Evolutionary conservation across 2,113 vertebrate species (phyloP).

Genomic region (Plectropomus leopardus): DNA sequence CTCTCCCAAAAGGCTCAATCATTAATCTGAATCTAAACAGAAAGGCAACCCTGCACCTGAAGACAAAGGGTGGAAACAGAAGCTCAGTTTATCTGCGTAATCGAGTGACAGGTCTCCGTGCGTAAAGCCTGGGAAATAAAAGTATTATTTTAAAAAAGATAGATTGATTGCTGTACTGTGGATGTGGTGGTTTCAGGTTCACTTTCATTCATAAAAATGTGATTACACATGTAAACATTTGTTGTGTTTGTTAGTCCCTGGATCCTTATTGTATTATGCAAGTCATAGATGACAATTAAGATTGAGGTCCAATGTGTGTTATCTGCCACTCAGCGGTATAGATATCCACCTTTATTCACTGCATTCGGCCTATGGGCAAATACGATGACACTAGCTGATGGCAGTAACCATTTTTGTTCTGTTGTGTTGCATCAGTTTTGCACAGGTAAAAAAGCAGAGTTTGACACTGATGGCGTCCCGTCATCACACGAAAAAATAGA

Average conservation of each 20-base stretch:
- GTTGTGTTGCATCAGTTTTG: too few species aligned
- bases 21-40: slow-evolving; percentile 57
- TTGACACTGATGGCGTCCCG: too few species aligned
- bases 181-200: not conserved
- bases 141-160: slow-evolving; percentile 5
- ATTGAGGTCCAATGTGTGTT: not conserved
- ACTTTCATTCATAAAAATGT: not conserved
- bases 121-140: not conserved
- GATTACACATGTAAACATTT: not conserved
- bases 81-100: slow-evolving; percentile 35
- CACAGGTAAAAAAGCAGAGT: too few species aligned
- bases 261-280: not conserved
- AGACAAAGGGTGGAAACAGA: slow-evolving; percentile 34
- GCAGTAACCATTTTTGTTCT: too few species aligned
- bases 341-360: too few species aligned
- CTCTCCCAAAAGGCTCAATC: slow-evolving; percentile 53
- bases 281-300: not conserved
- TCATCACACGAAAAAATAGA: too few species aligned
- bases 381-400: too few species aligned
- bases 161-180: not conserved
- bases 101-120: slow-evolving; percentile 24
- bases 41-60: slow-evolving; percentile 21
- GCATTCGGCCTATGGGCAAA: too few species aligned
- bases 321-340: too few species aligned
- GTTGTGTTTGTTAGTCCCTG: too few species aligned